Evolutionary conservation across 2,888 invertebrate species (phyloP).

Genomic region (Drosophila leonis): DNA sequence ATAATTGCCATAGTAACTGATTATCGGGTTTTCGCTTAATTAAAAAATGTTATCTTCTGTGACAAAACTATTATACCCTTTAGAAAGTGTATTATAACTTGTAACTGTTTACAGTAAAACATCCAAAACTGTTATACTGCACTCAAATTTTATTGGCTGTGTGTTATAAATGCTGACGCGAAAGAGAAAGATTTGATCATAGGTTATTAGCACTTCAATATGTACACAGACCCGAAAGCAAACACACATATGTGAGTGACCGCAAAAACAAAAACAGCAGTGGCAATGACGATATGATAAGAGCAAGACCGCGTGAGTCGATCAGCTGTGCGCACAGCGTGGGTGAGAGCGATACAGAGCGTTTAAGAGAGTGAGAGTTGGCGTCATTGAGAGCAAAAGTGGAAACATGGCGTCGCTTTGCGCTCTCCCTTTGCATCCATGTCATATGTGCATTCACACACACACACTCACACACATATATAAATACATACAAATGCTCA

Average conservation of each 20-base stretch:
- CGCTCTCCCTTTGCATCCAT: slow-evolving; percentile 4
- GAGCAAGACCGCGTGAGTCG: slow-evolving; percentile 32
- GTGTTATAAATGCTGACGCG: not conserved
- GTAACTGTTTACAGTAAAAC: not conserved
- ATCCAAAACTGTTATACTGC: not conserved
- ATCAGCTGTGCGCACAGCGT: slow-evolving; percentile 47
- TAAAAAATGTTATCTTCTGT: too few species aligned
- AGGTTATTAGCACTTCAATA: slow-evolving; percentile 7
- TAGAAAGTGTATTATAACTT: not conserved
- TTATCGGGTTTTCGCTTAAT: not conserved
- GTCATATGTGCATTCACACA: slow-evolving; percentile 30
- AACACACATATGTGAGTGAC: not conserved
- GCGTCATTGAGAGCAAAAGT: slow-evolving; percentile 28
- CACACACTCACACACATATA: not conserved
- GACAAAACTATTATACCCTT: too few species aligned
- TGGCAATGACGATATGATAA: slow-evolving; percentile 43
- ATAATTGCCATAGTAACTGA: not conserved
- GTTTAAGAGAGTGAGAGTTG: not conserved
- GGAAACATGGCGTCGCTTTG: slow-evolving; percentile 47
- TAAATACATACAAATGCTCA: not conserved
- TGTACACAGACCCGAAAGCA: not conserved
- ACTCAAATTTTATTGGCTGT: not conserved
- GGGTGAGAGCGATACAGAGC: slow-evolving; percentile 6
- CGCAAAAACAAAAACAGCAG: slow-evolving; percentile 22
- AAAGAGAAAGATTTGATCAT: not conserved